These are phyloP conservation scores for Synodontis membranacea DNA, from an alignment of 2,113 vertebrate species.

Conservation along the genomic window DNA sequence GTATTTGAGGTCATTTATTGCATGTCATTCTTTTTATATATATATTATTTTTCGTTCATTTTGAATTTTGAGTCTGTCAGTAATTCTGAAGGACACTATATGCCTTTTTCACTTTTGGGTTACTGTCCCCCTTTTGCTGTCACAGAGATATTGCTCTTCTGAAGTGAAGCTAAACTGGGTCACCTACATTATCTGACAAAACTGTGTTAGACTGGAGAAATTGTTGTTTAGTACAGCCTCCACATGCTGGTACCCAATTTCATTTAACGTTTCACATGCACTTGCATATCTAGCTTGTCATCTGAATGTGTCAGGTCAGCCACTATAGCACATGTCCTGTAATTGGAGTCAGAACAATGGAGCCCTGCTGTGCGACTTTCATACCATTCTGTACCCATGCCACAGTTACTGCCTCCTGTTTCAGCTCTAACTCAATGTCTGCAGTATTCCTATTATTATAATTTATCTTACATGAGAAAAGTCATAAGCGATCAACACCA, in stretches of 20 bases:
- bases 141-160: slow-evolving; percentile 31
- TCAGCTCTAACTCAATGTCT: not conserved
- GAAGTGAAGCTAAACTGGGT: slow-evolving; percentile 51
- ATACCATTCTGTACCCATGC: not conserved
- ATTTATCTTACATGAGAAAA: not conserved
- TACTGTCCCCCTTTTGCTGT: slow-evolving; percentile 38
- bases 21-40: not conserved
- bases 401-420: not conserved
- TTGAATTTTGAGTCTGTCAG: not conserved
- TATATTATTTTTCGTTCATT: not conserved
- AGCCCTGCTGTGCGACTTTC: not conserved
- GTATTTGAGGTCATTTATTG: not conserved
- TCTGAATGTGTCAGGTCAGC: slow-evolving; percentile 13
- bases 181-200: slow-evolving; percentile 48
- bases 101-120: slow-evolving; percentile 32
- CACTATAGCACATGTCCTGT: not conserved
- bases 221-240: slow-evolving; percentile 4
- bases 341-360: not conserved
- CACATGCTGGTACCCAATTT: not conserved
- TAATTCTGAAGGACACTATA: not conserved
- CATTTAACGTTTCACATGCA: slow-evolving; percentile 8
- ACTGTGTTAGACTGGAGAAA: slow-evolving; percentile 19
- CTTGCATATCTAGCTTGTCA: not conserved
- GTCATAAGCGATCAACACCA: not conserved
- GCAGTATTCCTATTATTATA: not conserved